Base-by-base conservation (phyloP, 2,888 invertebrate genomes). In the Mycalesis mineus region DNA sequence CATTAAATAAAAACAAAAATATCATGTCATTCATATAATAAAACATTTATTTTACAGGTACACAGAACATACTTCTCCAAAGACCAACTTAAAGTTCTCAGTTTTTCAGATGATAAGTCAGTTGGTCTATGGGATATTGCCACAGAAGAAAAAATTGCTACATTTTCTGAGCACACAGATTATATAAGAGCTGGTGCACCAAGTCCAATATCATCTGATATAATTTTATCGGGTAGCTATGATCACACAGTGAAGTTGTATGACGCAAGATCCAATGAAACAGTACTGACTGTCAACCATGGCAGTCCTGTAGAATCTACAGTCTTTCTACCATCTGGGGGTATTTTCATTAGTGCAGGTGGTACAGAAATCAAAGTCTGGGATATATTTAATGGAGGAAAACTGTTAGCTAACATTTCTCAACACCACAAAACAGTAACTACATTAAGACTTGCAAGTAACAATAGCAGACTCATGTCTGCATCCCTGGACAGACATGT, bases 341-440 rank as follows among this genome's bases (percentile, higher is more conserved):
- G 97, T 41, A 92, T 98, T 70, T 95, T 98, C 74, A 89, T 98
- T 47, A 96, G 97, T 69, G 97, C 97, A 59, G 98, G 98, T 66
- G 97, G 97, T 0, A 96, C 95, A 36, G 95, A 95, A 78, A 94
- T 98, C 6, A 94, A 95, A 81, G 95, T 99, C 0, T 99, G 98
- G 98, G 98, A 99, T 80, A 93, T 95, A 5, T 91, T 97, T 51
- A 93, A 95, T 65, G 97, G 97, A 29, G 98, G 98, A 8, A 94
- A 95, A 76, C 86, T 97, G 55, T 79, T 99, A 22, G 94, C 96
- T 1, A 94, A 93, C 70, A 92, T 99, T 64, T 95, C 95, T 1
- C 95, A 97, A 69, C 99, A 99, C 83, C 97, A 98, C 81, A 99
- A 99, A 90, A 97, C 98, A 0, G 94, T 99, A 0, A 99, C 98